Conservation (phyloP, 2,888 invertebrate genomes). For the Nephrotoma flavescens region DNA sequence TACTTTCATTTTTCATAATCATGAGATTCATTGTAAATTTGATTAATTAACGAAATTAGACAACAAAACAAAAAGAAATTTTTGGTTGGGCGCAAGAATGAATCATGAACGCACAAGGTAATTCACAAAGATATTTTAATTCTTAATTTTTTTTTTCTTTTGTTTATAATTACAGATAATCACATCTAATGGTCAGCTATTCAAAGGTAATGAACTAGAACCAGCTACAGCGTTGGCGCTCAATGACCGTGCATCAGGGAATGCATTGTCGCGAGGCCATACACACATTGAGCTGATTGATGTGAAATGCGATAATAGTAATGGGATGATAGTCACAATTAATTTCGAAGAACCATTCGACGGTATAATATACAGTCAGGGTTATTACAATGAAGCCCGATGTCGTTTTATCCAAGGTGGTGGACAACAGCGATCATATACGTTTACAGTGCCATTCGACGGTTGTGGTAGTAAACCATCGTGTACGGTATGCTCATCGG, state of each 20-base stretch:
- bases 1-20: background rate
- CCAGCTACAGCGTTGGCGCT: background rate
- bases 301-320: slow-evolving; percentile 39
- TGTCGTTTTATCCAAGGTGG: slow-evolving; percentile 52
- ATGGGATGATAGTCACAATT: slow-evolving; percentile 43
- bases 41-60: background rate
- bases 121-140: background rate
- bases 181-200: background rate
- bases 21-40: background rate
- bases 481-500: slow-evolving; percentile 43
- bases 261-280: slow-evolving; percentile 21
- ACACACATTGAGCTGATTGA: slow-evolving; percentile 43
- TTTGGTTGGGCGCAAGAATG: background rate
- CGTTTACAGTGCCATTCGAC: slow-evolving; percentile 45
- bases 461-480: slow-evolving; percentile 48
- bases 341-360: slow-evolving; percentile 48
- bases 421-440: slow-evolving; percentile 40
- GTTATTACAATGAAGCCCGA: slow-evolving; percentile 45
- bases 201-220: background rate
- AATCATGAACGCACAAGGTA: background rate
- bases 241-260: background rate
- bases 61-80: background rate
- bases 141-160: background rate
- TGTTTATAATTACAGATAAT: background rate
- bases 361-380: slow-evolving; percentile 60